phyloP scores from a whole-genome alignment of 2,113 vertebrate genomes.

The Tachysurus vachellii region DNA sequence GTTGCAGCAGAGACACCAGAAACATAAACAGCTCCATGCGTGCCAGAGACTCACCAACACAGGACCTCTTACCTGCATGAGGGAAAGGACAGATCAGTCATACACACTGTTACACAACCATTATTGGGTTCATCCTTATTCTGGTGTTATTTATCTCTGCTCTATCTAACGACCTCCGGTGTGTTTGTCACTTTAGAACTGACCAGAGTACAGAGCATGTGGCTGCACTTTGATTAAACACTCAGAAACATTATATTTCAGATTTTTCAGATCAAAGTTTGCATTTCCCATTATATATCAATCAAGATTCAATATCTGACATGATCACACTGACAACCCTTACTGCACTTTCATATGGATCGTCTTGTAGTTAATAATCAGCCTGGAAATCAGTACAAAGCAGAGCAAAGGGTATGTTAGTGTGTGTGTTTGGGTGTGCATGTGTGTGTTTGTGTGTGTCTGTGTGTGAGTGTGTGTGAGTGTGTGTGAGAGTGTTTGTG shows the following conservation, averaged over 20 bases:
- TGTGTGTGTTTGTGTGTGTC: neutral
- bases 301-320: neutral
- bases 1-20: conserved; percentile 68
- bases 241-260: neutral
- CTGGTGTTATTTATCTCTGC: neutral
- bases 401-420: neutral
- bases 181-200: neutral
- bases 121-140: neutral
- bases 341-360: neutral
- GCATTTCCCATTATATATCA: neutral
- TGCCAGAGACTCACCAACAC: conserved; percentile 74
- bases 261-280: neutral
- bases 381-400: neutral
- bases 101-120: neutral
- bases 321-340: neutral
- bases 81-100: neutral
- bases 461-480: neutral
- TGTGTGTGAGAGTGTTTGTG: too few relatives aligned
- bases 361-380: conserved; percentile 8
- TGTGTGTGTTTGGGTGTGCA: neutral
- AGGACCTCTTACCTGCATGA: conserved; percentile 69
- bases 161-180: neutral
- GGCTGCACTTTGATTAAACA: neutral
- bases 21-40: conserved; percentile 79
- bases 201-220: neutral